Evolutionary conservation across 2,797 vertebrate species (phyloP).

Genomic region (Pipistrellus pygmaeus): DNA sequence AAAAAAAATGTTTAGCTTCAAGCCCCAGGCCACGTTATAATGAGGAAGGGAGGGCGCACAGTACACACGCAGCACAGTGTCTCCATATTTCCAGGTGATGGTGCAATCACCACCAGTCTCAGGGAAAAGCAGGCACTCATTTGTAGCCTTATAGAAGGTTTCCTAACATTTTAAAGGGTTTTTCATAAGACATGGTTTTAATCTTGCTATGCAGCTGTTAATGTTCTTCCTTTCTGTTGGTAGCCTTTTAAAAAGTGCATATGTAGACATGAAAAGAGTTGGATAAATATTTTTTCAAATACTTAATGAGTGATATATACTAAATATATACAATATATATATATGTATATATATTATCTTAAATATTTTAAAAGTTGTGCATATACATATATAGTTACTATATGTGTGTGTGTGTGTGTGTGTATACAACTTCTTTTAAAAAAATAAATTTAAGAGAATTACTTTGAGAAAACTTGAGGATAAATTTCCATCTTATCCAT

Average conservation of each 20-base stretch:
- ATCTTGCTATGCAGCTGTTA: slow-evolving; percentile 63
- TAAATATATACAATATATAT: neutral
- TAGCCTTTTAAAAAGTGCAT: slow-evolving; percentile 50
- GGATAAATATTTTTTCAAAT: slow-evolving; percentile 20
- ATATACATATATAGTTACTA: neutral
- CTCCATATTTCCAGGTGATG: slow-evolving; percentile 48
- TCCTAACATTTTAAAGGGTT: slow-evolving; percentile 77
- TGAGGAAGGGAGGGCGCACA: slow-evolving; percentile 76
- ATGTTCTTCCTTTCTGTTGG: slow-evolving; percentile 53
- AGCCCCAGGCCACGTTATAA: slow-evolving; percentile 86
- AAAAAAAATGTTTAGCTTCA: slow-evolving; percentile 76
- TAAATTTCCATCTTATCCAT: neutral
- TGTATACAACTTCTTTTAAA: neutral
- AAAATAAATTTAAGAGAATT: slow-evolving; percentile 20
- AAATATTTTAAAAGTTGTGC: neutral
- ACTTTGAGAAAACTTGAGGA: neutral
- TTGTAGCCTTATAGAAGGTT: slow-evolving; percentile 66
- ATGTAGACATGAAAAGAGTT: slow-evolving; percentile 40
- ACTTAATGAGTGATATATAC: neutral
- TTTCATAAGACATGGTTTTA: slow-evolving; percentile 67
- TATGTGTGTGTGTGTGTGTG: no score
- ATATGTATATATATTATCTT: neutral
- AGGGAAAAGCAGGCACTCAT: slow-evolving; percentile 68
- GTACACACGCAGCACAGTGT: neutral
- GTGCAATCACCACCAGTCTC: slow-evolving; percentile 52